These are phyloP conservation scores for Sarcophaga subvicina DNA, from an alignment of 2,888 invertebrate genomes.

Conservation along the genomic window DNA sequence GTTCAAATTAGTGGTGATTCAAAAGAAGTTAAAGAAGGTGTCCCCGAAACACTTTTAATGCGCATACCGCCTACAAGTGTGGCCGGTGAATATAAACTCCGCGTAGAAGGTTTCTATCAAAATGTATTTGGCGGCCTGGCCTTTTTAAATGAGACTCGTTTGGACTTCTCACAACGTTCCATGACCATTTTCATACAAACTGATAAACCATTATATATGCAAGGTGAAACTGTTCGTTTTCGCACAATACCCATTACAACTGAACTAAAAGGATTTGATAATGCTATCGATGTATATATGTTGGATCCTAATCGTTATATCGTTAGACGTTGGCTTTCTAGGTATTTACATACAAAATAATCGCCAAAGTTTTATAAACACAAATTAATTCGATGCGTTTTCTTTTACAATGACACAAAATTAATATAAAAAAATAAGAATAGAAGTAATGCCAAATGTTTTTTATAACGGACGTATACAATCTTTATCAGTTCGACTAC, in stretches of 20 bases:
- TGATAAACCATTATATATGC: slow-evolving; percentile 97
- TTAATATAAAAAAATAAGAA: no score
- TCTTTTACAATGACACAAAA: no score
- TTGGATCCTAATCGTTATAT: slow-evolving; percentile 94
- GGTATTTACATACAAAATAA: slow-evolving; percentile 77
- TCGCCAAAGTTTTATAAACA: background rate
- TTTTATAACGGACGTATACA: no score
- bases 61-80: slow-evolving; percentile 93
- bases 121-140: slow-evolving; percentile 91
- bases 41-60: slow-evolving; percentile 95
- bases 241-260: slow-evolving; percentile 96
- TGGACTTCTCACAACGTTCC: slow-evolving; percentile 93
- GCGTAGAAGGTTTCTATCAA: slow-evolving; percentile 89
- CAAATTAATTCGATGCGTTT: background rate
- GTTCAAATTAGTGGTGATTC: slow-evolving; percentile 93
- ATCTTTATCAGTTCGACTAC: no score
- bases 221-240: slow-evolving; percentile 94
- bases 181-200: slow-evolving; percentile 98
- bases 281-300: slow-evolving; percentile 95
- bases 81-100: slow-evolving; percentile 91
- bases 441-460: no score
- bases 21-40: slow-evolving; percentile 91
- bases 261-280: slow-evolving; percentile 94
- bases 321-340: slow-evolving; percentile 95
- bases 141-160: slow-evolving; percentile 93